Evolutionary conservation across 2,797 vertebrate genomes (phyloP).

Genomic region (Loriculus beryllinus): DNA sequence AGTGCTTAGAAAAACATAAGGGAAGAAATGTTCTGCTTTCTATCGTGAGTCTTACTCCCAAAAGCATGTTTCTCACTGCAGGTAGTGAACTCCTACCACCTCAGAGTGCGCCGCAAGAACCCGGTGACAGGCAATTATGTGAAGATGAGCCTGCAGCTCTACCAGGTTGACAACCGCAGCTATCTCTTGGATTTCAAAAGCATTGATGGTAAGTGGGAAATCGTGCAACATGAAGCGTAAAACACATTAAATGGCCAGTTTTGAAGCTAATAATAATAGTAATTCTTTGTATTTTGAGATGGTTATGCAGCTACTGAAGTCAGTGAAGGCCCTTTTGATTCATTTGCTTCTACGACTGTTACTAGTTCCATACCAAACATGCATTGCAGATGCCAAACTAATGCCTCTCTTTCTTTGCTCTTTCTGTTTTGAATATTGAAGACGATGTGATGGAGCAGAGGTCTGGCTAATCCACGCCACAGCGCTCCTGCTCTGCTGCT

Average conservation of each 20-base stretch:
- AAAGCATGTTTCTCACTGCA: conserved; percentile 61
- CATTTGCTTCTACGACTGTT: background rate
- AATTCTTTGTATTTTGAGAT: background rate
- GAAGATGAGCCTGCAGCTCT: conserved; percentile 98
- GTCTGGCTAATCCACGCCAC: conserved; percentile 92
- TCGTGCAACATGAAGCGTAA: background rate
- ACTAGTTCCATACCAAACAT: background rate
- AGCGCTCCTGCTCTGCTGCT: conserved; percentile 89
- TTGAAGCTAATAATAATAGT: background rate
- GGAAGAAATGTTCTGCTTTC: background rate
- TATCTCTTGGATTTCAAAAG: conserved; percentile 98
- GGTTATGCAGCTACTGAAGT: background rate
- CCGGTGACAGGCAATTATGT: conserved; percentile 94
- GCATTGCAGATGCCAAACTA: background rate
- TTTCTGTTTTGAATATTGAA: conserved; percentile 30
- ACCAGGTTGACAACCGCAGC: conserved; percentile 96
- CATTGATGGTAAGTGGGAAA: conserved; percentile 86
- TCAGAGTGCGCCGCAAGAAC: conserved; percentile 93
- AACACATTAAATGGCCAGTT: fast-evolving
- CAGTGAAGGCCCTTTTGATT: fast-evolving
- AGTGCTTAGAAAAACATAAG: background rate
- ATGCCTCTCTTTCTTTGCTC: background rate
- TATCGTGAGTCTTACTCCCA: background rate
- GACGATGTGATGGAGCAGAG: conserved; percentile 91
- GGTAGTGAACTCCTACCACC: conserved; percentile 97